A percentile compares a stretch with the other conserved stretches of the same genome.
phyloP scores from a whole-genome alignment of 1,140 invertebrate species.

The Semibalanus balanoides region DNA sequence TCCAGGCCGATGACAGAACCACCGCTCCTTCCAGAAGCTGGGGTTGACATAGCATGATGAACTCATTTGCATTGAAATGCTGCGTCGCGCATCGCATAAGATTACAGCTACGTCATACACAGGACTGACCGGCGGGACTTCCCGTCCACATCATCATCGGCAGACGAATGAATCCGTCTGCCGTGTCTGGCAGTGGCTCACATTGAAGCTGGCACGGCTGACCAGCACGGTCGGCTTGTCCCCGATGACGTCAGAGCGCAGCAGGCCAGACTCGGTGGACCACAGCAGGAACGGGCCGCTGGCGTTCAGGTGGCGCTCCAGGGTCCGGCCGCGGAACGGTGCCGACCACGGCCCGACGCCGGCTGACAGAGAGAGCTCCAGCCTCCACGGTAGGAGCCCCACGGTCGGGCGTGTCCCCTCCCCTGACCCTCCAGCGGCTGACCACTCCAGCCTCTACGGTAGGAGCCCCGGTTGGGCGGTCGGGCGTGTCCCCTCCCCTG shows the following conservation, averaged over 20 bases:
- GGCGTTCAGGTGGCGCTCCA: background rate
- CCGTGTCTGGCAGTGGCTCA: background rate
- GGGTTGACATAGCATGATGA: too few species aligned
- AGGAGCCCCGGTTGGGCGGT: too few species aligned
- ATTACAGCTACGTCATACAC: too few species aligned
- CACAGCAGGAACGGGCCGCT: constrained; percentile 27
- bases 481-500: too few species aligned
- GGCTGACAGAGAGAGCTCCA: background rate
- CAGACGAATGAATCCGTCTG: background rate
- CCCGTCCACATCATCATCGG: too few species aligned
- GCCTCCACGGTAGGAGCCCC: background rate
- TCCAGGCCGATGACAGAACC: too few species aligned
- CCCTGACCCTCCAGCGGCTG: constrained; percentile 7
- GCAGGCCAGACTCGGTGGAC: background rate
- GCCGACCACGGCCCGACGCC: background rate
- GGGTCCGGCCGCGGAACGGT: background rate
- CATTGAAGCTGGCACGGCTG: background rate
- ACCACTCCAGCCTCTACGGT: too few species aligned
- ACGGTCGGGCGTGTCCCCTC: too few species aligned
- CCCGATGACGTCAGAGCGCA: background rate
- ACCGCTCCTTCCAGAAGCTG: too few species aligned
- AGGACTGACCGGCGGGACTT: too few species aligned
- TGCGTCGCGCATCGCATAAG: too few species aligned
- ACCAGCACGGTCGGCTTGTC: background rate
- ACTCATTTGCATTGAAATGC: too few species aligned